These are phyloP conservation scores for Conus canariensis DNA, from an alignment of 2,888 invertebrate genomes.

Conservation along the genomic window DNA sequence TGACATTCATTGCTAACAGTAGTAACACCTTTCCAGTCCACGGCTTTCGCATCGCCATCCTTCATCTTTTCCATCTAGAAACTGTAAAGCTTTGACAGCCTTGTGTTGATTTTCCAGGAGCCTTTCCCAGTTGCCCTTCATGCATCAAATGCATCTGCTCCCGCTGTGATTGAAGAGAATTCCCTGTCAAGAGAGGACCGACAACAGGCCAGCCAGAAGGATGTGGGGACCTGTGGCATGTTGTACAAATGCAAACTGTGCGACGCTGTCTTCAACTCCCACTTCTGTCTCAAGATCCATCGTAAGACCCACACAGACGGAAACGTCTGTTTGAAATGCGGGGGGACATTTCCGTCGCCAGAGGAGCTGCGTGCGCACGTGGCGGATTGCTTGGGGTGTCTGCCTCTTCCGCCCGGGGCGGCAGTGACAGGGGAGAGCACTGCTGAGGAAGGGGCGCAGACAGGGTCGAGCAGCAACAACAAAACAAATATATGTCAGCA, in stretches of 20 bases:
- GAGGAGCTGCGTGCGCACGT: background rate
- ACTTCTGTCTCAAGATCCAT: slow-evolving; percentile 32
- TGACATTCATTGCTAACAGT: too few relatives aligned
- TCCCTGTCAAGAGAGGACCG: too few relatives aligned
- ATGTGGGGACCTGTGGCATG: slow-evolving; percentile 23
- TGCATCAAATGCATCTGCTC: too few relatives aligned
- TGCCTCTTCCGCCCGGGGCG: background rate
- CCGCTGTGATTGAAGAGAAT: too few relatives aligned
- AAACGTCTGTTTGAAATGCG: slow-evolving; percentile 13
- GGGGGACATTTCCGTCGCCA: background rate
- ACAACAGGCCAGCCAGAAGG: background rate
- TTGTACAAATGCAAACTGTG: slow-evolving; percentile 30
- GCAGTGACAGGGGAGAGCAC: too few relatives aligned
- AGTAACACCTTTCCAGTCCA: too few relatives aligned
- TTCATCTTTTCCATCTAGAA: too few relatives aligned
- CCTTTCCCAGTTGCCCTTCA: too few relatives aligned
- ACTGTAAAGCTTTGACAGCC: too few relatives aligned
- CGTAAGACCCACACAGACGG: slow-evolving; percentile 30
- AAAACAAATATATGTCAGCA: background rate
- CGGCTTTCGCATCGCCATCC: too few relatives aligned
- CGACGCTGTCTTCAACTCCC: slow-evolving; percentile 31
- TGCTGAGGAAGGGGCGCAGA: background rate
- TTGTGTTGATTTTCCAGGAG: too few relatives aligned
- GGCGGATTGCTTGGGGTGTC: background rate
- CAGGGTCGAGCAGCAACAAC: background rate